Evolutionary conservation across 1,140 invertebrate genomes (phyloP), one percentile per base, ranked within the genome.

Genomic region (Saccostrea echinata): DNA sequence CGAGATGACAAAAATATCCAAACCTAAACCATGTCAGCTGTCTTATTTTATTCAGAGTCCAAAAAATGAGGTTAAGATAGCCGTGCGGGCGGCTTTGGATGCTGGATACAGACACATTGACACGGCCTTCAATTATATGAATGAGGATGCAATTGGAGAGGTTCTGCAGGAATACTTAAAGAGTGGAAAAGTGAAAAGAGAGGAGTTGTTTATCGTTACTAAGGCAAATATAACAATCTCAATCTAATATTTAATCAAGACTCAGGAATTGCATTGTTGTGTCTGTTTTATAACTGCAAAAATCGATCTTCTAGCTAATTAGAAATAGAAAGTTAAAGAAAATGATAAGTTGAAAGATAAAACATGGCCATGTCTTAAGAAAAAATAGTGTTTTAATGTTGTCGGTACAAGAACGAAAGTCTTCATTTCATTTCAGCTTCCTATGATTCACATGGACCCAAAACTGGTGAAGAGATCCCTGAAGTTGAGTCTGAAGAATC

Each of bases 41-140:
- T n/a, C n/a, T n/a, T n/a, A n/a, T n/a, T n/a, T n/a, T n/a, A n/a
- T 13, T 13, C 68, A 76, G 68, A 76, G 68, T 33, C 30, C 30
- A 18, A 76, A 76, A 4, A 9, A 33, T 1, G 68, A 76, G 68
- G 68, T 76, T 24, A 33, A 76, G 30, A 13, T 8, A 2, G 90
- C 88, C 0, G 82, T 91, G 51, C 24, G 76, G n/a, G 52, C 71
- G 12, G 92, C 91, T 8, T 82, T 92, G n/a, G 88, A 92, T 55
- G 84, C 85, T 61, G 92, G 92, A 3, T 92, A 92, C 86, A 86
- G 90, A 13, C 91, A 91, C 53, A 90, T 92, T 53, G 92, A 92
- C 85, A 91, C 89, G 16, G 92, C 92, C 0, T 88, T 86, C 27
- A 83, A 64, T n/a, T 92, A 92, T 35, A 64, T 33, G 4, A 92